Evolutionary conservation across 2,797 vertebrate genomes (phyloP).

Genomic region (Odontamblyopus lacepedii): DNA sequence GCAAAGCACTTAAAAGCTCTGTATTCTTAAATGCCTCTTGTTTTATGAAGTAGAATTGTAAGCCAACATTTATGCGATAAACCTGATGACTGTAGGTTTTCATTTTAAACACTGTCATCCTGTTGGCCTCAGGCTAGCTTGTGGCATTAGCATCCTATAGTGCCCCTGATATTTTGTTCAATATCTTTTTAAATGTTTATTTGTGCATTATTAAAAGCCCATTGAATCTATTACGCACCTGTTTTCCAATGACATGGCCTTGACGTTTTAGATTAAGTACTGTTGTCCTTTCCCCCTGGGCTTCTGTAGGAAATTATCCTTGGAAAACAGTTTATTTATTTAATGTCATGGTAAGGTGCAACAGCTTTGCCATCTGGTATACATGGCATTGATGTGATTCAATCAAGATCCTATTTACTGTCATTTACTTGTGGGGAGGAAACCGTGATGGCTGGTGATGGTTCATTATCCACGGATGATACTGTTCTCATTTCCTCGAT

Average conservation of each 20-base stretch:
- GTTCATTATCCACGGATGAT: slow-evolving; percentile 71
- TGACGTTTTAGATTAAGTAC: background rate
- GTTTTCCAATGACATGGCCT: slow-evolving; percentile 5
- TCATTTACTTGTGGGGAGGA: slow-evolving; percentile 70
- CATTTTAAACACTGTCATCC: background rate
- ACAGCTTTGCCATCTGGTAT: slow-evolving; percentile 67
- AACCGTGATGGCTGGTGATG: slow-evolving; percentile 69
- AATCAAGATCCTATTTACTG: slow-evolving; percentile 73
- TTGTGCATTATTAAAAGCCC: background rate
- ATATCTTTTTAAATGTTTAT: background rate
- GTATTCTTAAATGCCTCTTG: slow-evolving; percentile 2
- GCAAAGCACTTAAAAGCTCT: slow-evolving; percentile 14
- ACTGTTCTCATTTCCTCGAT: slow-evolving; percentile 71
- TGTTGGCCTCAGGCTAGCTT: background rate
- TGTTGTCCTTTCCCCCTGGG: background rate
- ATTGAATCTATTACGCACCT: background rate
- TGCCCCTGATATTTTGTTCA: background rate
- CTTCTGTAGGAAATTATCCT: slow-evolving; percentile 28
- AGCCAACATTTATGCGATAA: slow-evolving; percentile 4
- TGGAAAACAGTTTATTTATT: slow-evolving; percentile 43
- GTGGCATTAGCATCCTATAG: background rate
- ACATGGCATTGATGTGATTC: slow-evolving; percentile 71
- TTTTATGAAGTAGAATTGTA: slow-evolving; percentile 1
- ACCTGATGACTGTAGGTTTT: background rate
- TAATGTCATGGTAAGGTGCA: slow-evolving; percentile 56